Percentiles rank a stretch among this genome's conserved stretches.
These are phyloP conservation scores for Arenicola marina DNA, from an alignment of 2,888 invertebrate species.

Conservation along the genomic window DNA sequence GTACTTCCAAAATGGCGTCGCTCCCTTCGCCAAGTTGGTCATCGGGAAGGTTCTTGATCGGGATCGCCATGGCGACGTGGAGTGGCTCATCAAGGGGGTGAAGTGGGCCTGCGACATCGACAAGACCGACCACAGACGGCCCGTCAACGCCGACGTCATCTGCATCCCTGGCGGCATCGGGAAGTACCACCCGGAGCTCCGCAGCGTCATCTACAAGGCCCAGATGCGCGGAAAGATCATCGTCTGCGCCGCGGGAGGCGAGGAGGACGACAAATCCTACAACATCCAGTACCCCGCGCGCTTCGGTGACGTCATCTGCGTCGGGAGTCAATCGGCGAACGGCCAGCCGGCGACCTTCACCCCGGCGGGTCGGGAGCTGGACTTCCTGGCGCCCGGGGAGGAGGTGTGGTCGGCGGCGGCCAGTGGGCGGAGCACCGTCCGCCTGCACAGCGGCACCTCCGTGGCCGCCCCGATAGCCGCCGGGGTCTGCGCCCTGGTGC, in stretches of 20 bases:
- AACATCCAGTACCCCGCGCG: background rate
- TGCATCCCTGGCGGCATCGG: background rate
- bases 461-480: background rate
- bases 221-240: background rate
- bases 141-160: background rate
- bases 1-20: background rate
- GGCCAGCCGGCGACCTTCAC: background rate
- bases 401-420: background rate
- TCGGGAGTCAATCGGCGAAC: background rate
- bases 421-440: background rate
- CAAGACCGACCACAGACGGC: background rate
- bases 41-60: background rate
- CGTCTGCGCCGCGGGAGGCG: background rate
- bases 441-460: background rate
- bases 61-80: background rate
- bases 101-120: background rate
- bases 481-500: background rate
- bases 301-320: background rate
- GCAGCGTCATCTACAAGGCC: background rate
- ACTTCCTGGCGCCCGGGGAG: background rate
- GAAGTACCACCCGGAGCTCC: background rate
- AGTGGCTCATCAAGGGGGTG: background rate
- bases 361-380: background rate
- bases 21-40: background rate
- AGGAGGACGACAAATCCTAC: background rate